Evolutionary conservation across 1,140 invertebrate genomes (phyloP), one percentile per base, ranked within the genome.

Genomic region (Cataglyphis hispanica): DNA sequence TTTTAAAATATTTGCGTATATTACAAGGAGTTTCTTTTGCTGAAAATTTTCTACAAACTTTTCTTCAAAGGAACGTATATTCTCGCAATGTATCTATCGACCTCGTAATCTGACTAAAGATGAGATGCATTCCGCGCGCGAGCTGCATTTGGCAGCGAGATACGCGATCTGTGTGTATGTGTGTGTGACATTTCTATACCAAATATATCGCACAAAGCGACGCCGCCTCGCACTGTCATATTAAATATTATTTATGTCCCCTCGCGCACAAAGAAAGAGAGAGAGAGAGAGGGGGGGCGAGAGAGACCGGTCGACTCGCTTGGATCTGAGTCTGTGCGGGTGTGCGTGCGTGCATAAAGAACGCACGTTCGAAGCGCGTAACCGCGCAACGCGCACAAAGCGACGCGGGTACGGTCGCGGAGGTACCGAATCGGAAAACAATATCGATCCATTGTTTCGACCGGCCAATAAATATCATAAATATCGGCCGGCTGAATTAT

Each of bases 361-460:
- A 77, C 69, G 50, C 53, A 40, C 66, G 43, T 50, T 53, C 69
- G 58, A 61, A 83, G 40, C 76, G 56, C 46, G 81, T 84, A 87
- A 63, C 61, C 80, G 84, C 50, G 84, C 43, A 64, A 25, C 58
- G 74, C 58, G 74, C 64, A 85, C 43, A 84, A 80, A 87, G 86
- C 76, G 43, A 46, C 43, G 72, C 70, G 46, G 81, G 72, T 84
- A 78, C 86, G 87, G 88, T 37, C 88, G 86, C 89, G 80, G 66
- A 87, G 84, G 66, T 84, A 85, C 93, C 94, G 46, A 94, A 95
- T 95, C 94, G 93, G 91, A 95, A 95, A 95, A 94, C 93, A 95
- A 95, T 95, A 95, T 95, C 94, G 94, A 95, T 95, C 94, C 94
- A 95, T 95, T 95, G 94, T 95, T 94, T 87, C 87, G 72, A 19